Percentiles rank a stretch among this genome's conserved stretches.
Conservation (phyloP, 2,888 invertebrate genomes). For the Tetanocera ferruginea region DNA sequence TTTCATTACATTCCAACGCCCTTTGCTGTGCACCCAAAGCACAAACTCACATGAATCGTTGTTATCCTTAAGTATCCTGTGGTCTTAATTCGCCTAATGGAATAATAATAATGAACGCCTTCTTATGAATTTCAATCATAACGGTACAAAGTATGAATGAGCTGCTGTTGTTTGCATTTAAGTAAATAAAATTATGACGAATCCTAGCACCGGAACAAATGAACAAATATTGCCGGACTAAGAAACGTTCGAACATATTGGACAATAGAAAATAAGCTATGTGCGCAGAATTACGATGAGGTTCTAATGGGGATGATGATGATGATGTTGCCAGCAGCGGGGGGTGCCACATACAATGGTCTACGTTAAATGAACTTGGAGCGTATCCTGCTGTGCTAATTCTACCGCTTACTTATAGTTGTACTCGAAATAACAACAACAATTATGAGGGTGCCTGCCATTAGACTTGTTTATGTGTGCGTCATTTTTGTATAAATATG, state of each 20-base stretch:
- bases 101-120: conserved; percentile 39
- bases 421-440: conserved; percentile 7
- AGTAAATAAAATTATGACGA: conserved; percentile 33
- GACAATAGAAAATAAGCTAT: not conserved
- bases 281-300: not conserved
- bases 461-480: not conserved
- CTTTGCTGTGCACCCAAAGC: conserved; percentile 20
- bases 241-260: not conserved
- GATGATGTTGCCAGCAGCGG: conserved; percentile 8
- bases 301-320: conserved; percentile 3
- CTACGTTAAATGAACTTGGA: not conserved
- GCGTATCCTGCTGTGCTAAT: conserved; percentile 50
- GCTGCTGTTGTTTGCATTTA: conserved; percentile 4
- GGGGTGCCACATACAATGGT: conserved; percentile 12
- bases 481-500: conserved; percentile 2
- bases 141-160: not conserved
- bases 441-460: conserved; percentile 17
- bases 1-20: conserved; percentile 14
- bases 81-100: conserved; percentile 38
- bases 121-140: conserved; percentile 33
- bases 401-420: conserved; percentile 49
- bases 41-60: not conserved
- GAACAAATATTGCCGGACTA: not conserved
- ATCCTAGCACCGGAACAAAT: conserved; percentile 35
- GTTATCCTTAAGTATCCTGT: conserved; percentile 17